Conservation (phyloP, 2,113 vertebrate genomes). For the Dasyornis broadbenti region DNA sequence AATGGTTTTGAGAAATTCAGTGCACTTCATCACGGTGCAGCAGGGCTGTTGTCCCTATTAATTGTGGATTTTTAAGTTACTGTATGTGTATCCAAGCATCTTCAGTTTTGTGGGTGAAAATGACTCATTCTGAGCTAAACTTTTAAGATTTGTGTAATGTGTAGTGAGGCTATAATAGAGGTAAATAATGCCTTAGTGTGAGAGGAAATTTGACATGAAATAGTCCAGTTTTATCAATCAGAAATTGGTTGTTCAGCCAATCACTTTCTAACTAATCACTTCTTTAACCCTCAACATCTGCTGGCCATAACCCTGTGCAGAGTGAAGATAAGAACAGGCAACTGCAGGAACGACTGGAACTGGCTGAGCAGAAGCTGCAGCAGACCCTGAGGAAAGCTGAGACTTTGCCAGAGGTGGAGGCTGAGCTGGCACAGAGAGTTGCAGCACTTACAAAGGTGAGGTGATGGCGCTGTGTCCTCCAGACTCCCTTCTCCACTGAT, state of each 20-base stretch:
- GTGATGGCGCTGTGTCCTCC: neutral
- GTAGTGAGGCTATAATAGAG: neutral
- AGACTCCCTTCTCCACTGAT: neutral
- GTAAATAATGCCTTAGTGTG: neutral
- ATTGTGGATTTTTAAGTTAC: neutral
- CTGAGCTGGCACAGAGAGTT: conserved; percentile 92
- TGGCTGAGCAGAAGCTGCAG: conserved; percentile 95
- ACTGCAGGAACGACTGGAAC: conserved; percentile 90
- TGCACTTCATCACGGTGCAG: neutral
- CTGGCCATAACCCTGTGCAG: conserved; percentile 58
- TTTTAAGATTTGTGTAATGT: neutral
- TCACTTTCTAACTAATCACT: neutral
- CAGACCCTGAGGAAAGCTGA: conserved; percentile 95
- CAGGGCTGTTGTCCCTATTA: neutral
- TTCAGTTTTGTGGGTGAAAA: neutral
- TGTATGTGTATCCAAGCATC: neutral
- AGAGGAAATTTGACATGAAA: neutral
- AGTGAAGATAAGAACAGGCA: conserved; percentile 91
- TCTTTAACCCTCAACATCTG: neutral
- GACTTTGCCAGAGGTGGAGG: conserved; percentile 94
- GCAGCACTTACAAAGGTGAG: conserved; percentile 93
- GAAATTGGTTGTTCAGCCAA: neutral
- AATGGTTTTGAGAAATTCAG: neutral
- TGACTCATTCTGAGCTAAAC: neutral
- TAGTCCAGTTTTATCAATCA: neutral